Conservation (phyloP, 2,888 invertebrate species). For the Teleogryllus oceanicus region DNA sequence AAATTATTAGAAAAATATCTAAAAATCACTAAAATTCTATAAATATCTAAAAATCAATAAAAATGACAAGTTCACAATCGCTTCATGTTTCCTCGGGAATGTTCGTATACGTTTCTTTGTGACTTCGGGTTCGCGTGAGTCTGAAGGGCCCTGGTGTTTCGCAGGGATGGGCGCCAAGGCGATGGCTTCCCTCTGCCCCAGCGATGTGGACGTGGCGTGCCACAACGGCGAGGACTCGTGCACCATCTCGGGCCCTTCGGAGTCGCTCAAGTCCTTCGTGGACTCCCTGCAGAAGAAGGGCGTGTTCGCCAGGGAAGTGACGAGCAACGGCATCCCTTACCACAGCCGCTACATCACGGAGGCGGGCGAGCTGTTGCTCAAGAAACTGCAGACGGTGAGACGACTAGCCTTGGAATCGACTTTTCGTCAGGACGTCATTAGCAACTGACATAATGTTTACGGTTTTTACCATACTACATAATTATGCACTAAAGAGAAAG, state of each 20-base stretch:
- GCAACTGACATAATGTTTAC: no score
- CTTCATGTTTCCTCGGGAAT: no score
- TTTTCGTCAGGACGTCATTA: background rate
- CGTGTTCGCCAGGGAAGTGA: slow-evolving; percentile 40
- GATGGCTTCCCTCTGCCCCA: slow-evolving; percentile 49
- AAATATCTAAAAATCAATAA: no score
- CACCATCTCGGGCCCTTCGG: slow-evolving; percentile 73
- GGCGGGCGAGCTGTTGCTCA: slow-evolving; percentile 48
- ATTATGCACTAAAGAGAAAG: no score
- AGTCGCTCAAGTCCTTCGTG: slow-evolving; percentile 59
- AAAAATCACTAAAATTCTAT: no score
- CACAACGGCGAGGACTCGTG: slow-evolving; percentile 74
- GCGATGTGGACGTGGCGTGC: slow-evolving; percentile 69
- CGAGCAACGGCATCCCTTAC: slow-evolving; percentile 41
- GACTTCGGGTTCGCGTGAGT: background rate
- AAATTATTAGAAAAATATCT: no score
- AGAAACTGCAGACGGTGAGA: slow-evolving; percentile 46
- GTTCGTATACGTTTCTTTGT: background rate
- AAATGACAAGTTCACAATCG: no score
- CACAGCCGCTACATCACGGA: slow-evolving; percentile 44
- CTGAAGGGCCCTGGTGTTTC: background rate
- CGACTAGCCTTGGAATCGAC: background rate
- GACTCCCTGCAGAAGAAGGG: slow-evolving; percentile 48
- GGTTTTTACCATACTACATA: no score
- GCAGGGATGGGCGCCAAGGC: slow-evolving; percentile 48